Conservation (phyloP, 2,888 invertebrate species). For the Ochlodes sylvanus region DNA sequence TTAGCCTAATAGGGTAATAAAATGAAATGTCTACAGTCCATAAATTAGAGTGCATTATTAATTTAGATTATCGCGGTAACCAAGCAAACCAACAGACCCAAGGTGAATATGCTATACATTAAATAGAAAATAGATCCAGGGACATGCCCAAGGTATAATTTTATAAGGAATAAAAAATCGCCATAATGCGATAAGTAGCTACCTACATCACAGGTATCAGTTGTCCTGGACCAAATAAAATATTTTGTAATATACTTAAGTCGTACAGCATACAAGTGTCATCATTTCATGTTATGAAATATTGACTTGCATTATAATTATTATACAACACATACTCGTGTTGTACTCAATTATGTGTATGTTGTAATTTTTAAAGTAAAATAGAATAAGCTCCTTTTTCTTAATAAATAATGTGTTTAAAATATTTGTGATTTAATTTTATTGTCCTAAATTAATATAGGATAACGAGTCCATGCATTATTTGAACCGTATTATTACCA, state of each 20-base stretch:
- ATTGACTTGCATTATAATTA: constrained; percentile 2
- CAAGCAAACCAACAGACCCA: neutral
- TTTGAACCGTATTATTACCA: too few relatives aligned
- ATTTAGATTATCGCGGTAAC: too few relatives aligned
- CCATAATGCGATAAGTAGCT: too few relatives aligned
- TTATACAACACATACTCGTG: neutral
- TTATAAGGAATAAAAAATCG: too few relatives aligned
- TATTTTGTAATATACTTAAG: constrained; percentile 5
- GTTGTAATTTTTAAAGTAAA: constrained; percentile 11
- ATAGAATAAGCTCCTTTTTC: constrained; percentile 4
- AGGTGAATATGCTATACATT: neutral
- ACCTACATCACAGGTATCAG: neutral
- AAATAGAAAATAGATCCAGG: neutral
- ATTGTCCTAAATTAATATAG: too few relatives aligned
- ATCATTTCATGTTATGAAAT: constrained; percentile 16
- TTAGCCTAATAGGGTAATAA: neutral
- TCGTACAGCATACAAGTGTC: neutral
- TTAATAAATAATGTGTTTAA: constrained; percentile 5
- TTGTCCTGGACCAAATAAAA: constrained; percentile 1
- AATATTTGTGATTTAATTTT: neutral
- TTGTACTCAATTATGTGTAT: constrained; percentile 13
- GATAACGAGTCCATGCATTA: too few relatives aligned
- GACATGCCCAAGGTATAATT: too few relatives aligned
- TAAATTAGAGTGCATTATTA: neutral
- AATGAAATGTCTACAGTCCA: neutral